These are phyloP conservation scores for Thaumatotibia leucotreta DNA, from an alignment of 1,140 invertebrate genomes.

Conservation along the genomic window DNA sequence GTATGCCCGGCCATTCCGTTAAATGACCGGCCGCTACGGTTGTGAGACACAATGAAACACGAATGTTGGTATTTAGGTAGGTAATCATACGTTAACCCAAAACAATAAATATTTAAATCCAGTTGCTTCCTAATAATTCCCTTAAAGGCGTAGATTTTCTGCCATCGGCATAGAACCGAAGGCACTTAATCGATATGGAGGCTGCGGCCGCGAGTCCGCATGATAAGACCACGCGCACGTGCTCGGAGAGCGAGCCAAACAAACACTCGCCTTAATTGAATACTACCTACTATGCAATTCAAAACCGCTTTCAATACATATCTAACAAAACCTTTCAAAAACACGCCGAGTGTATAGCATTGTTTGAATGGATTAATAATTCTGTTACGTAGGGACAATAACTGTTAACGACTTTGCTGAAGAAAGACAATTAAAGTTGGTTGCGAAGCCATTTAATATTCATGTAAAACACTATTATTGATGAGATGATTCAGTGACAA, in stretches of 20 bases:
- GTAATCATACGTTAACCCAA: too few species aligned
- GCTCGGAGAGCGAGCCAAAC: not conserved
- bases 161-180: not conserved
- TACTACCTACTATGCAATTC: not conserved
- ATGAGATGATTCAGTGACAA: too few species aligned
- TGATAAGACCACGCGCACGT: not conserved
- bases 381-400: not conserved
- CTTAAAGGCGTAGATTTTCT: not conserved
- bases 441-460: too few species aligned
- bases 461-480: too few species aligned
- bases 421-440: not conserved
- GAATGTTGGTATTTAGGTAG: not conserved
- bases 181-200: not conserved
- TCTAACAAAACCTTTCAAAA: not conserved
- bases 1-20: not conserved
- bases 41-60: not conserved
- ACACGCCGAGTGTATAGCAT: not conserved
- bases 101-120: too few species aligned
- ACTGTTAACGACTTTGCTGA: not conserved
- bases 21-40: not conserved
- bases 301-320: not conserved
- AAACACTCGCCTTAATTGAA: slow-evolving; percentile 7
- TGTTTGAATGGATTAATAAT: not conserved
- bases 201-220: not conserved
- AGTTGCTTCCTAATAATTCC: too few species aligned